These are phyloP conservation scores for Gallinago solitaria DNA, from an alignment of 2,797 vertebrate genomes.

Conservation along the genomic window DNA sequence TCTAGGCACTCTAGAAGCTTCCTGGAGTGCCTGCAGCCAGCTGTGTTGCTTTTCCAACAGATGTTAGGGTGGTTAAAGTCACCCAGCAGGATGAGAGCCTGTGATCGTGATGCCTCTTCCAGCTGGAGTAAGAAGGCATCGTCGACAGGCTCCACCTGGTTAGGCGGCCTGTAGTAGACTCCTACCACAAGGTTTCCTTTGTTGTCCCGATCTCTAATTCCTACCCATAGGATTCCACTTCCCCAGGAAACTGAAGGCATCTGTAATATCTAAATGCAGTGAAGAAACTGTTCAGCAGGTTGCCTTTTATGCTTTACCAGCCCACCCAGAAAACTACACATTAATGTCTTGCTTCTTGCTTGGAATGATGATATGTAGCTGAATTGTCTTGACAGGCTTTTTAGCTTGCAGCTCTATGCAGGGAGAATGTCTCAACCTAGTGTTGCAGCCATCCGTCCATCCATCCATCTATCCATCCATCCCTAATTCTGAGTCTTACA, in stretches of 20 bases:
- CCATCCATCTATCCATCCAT: background rate
- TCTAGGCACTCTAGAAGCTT: too few relatives aligned
- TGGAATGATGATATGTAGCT: background rate
- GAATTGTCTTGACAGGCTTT: conserved; percentile 38
- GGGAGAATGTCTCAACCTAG: background rate
- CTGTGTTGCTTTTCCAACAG: too few relatives aligned
- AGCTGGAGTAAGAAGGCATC: too few relatives aligned
- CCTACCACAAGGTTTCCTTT: too few relatives aligned
- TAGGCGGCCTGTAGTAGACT: too few relatives aligned
- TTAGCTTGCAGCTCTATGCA: conserved; percentile 32
- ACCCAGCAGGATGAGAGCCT: too few relatives aligned
- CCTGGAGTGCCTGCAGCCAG: too few relatives aligned
- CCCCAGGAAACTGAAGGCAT: background rate
- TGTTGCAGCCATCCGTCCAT: background rate
- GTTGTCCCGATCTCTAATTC: too few relatives aligned
- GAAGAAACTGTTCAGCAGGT: background rate
- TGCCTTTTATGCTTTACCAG: conserved; percentile 15
- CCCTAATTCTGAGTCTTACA: background rate
- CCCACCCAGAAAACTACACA: background rate
- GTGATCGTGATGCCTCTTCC: too few relatives aligned
- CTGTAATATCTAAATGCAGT: background rate
- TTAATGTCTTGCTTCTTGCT: background rate
- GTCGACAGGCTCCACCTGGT: too few relatives aligned
- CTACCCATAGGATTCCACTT: background rate
- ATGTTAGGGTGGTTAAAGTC: too few relatives aligned